These are phyloP conservation scores for Atopsyche davidsoni DNA, from an alignment of 1,140 invertebrate genomes.

Conservation along the genomic window DNA sequence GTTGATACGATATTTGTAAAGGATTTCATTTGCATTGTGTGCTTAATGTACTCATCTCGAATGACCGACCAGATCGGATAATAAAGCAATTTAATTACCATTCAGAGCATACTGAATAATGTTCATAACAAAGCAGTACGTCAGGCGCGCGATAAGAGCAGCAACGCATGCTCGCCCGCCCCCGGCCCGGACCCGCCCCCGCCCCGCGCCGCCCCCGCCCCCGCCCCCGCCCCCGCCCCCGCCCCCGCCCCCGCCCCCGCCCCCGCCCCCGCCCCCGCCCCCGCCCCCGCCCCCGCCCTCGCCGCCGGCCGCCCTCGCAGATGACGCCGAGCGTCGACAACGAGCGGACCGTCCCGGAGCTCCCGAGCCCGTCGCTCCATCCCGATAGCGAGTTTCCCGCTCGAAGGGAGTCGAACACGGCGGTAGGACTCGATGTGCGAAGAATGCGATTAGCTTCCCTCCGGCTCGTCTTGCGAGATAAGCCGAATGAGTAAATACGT, in stretches of 20 bases:
- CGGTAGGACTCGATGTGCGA: not conserved
- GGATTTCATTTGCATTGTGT: too few relatives aligned
- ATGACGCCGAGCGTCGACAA: slow-evolving; percentile 18
- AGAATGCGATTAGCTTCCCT: not conserved
- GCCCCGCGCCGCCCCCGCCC: not conserved
- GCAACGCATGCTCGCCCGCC: slow-evolving; percentile 14
- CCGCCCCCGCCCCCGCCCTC: slow-evolving; percentile 2
- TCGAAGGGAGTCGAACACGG: not conserved
- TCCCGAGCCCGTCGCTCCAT: not conserved
- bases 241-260: not conserved
- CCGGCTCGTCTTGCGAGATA: not conserved
- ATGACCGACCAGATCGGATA: too few relatives aligned
- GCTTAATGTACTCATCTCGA: too few relatives aligned
- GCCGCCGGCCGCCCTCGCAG: too few relatives aligned
- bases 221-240: not conserved
- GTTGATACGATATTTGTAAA: too few relatives aligned
- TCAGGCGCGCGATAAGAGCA: not conserved
- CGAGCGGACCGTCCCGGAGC: not conserved
- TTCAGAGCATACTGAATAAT: too few relatives aligned
- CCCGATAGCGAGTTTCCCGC: not conserved
- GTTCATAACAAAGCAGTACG: too few relatives aligned
- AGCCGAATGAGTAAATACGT: slow-evolving; percentile 15
- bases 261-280: slow-evolving; percentile 4
- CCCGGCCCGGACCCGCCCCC: not conserved
- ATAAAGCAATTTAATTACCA: too few relatives aligned